Conservation (phyloP, 2,888 invertebrate species). For the Athetis lepigone region DNA sequence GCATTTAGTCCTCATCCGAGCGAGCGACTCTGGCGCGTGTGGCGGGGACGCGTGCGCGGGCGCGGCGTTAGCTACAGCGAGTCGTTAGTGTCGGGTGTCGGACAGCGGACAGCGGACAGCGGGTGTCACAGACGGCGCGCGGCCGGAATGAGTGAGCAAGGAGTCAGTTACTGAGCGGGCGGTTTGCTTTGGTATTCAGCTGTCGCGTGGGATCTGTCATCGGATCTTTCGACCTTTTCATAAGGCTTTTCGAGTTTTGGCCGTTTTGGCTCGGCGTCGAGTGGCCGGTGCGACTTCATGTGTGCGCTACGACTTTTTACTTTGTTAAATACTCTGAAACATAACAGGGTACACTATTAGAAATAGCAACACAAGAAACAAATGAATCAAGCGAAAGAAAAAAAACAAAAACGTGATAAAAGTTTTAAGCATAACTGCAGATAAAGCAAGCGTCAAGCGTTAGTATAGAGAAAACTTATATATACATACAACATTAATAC, state of each 20-base stretch:
- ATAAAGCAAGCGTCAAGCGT: conserved; percentile 81
- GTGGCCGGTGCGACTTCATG: conserved; percentile 99
- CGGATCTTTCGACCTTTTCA: conserved; percentile 90
- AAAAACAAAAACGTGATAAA: conserved; percentile 63
- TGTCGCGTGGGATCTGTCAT: conserved; percentile 85
- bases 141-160: conserved; percentile 74
- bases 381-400: conserved; percentile 70
- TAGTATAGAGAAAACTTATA: conserved; percentile 79
- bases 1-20: conserved; percentile 76
- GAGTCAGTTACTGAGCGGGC: conserved; percentile 79
- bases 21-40: conserved; percentile 58
- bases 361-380: conserved; percentile 81
- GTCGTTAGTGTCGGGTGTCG: conserved; percentile 57
- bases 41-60: conserved; percentile 43
- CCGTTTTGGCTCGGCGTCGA: conserved; percentile 95
- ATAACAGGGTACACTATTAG: conserved; percentile 87
- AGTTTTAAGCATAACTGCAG: conserved; percentile 71
- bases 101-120: conserved; percentile 16
- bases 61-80: conserved; percentile 48
- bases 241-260: conserved; percentile 91
- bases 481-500: conserved; percentile 80
- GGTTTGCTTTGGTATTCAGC: conserved; percentile 84
- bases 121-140: conserved; percentile 45
- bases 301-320: conserved; percentile 99
- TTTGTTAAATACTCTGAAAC: conserved; percentile 98